These are phyloP conservation scores for Cheilosia vulpina DNA, from an alignment of 2,888 invertebrate species.

Conservation along the genomic window DNA sequence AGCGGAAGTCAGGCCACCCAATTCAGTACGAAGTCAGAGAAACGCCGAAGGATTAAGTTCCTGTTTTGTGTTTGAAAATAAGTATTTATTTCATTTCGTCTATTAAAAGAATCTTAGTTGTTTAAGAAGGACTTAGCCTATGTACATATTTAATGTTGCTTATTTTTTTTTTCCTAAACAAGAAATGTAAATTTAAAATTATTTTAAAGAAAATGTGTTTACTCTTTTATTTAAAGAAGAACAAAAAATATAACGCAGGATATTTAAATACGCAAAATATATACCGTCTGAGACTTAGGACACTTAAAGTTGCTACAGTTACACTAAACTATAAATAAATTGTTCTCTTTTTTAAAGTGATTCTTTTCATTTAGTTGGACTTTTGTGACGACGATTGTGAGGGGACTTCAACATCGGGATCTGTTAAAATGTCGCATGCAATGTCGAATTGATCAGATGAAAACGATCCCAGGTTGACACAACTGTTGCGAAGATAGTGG, in stretches of 20 bases:
- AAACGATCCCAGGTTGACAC: conserved; percentile 83
- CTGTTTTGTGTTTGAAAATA: conserved; percentile 75
- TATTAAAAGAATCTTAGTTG: conserved; percentile 53
- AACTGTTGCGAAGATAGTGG: conserved; percentile 88
- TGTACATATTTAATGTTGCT: conserved; percentile 52
- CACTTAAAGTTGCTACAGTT: conserved; percentile 60
- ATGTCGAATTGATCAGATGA: conserved; percentile 85
- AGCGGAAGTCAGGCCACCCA: conserved; percentile 42
- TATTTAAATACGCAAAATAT: conserved; percentile 62
- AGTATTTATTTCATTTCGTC: conserved; percentile 61
- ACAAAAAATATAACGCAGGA: conserved; percentile 11
- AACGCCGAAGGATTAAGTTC: conserved; percentile 65
- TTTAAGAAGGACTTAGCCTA: conserved; percentile 66
- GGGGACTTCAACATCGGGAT: conserved; percentile 47
- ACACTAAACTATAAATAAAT: conserved; percentile 55
- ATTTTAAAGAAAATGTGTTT: conserved; percentile 29
- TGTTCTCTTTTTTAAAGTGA: conserved; percentile 25
- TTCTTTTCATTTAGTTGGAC: conserved; percentile 11
- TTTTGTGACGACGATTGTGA: conserved; percentile 50
- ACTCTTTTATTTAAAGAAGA: background rate
- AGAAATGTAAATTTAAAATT: conserved; percentile 59
- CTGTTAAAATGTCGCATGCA: conserved; percentile 83
- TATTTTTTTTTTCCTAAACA: conserved; percentile 44
- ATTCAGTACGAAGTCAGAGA: conserved; percentile 67
- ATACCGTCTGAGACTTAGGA: conserved; percentile 66